These are phyloP conservation scores for Galemys pyrenaicus DNA, from an alignment of 2,113 vertebrate genomes.

Conservation along the genomic window DNA sequence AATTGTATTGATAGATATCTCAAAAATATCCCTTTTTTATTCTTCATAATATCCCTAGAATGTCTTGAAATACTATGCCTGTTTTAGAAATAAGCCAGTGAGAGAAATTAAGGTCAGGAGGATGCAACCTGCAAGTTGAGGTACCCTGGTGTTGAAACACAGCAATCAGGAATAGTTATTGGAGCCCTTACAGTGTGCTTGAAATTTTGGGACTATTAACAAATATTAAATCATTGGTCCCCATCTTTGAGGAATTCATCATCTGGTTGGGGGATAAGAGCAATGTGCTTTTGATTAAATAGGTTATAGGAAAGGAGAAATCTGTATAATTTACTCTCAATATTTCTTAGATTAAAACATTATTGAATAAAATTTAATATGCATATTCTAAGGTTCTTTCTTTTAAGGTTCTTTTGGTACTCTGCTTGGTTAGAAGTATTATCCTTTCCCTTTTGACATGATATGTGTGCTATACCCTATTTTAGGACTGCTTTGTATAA, in stretches of 20 bases:
- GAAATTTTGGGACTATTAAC: not conserved
- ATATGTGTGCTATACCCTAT: not conserved
- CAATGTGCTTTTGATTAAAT: not conserved
- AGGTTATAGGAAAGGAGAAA: constrained; percentile 1
- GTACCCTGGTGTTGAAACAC: not conserved
- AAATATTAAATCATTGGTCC: not conserved
- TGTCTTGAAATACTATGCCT: not conserved
- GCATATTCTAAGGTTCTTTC: not conserved
- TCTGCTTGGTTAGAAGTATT: not conserved
- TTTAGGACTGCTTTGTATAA: not conserved
- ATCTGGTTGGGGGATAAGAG: not conserved
- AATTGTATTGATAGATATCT: not conserved
- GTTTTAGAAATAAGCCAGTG: constrained; percentile 21
- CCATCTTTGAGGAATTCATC: not conserved
- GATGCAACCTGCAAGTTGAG: not conserved
- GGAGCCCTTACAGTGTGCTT: not conserved
- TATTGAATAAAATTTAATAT: not conserved
- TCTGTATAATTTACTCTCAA: not conserved
- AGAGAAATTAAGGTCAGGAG: constrained; percentile 5
- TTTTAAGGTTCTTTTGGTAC: not conserved
- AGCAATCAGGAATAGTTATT: not conserved
- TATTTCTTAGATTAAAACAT: constrained; percentile 9
- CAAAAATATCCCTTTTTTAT: not conserved
- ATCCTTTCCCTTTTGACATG: not conserved
- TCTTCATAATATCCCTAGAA: not conserved